These are phyloP conservation scores for Apis mellifera DNA, from an alignment of 1,140 invertebrate genomes.

Conservation along the genomic window Amel_HAv3.1 CM009936.2:7942501-7943000, in stretches of 20 bases:
- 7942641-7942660: conserved; percentile 30
- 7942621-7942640: conserved; percentile 28
- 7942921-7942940: conserved; percentile 7
- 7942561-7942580: conserved; percentile 6
- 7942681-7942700: conserved; percentile 20
- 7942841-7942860: conserved; percentile 62
- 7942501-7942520: not conserved
- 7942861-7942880: conserved; percentile 31
- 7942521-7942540: conserved; percentile 7
- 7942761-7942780: conserved; percentile 80
- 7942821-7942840: conserved; percentile 67
- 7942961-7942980: not conserved
- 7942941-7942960: not conserved
- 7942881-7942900: conserved; percentile 13
- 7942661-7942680: conserved; percentile 24
- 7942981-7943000: too few species aligned
- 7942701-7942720: conserved; percentile 66
- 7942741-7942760: conserved; percentile 80
- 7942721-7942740: conserved; percentile 72
- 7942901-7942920: conserved; percentile 6
- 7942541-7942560: conserved; percentile 11
- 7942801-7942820: conserved; percentile 81
- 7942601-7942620: not conserved
- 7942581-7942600: too few species aligned
- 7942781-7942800: conserved; percentile 80